Conservation (phyloP, 30 jellyfish, hydroid and myxozoan genomes). For the Mastigias papua region DNA sequence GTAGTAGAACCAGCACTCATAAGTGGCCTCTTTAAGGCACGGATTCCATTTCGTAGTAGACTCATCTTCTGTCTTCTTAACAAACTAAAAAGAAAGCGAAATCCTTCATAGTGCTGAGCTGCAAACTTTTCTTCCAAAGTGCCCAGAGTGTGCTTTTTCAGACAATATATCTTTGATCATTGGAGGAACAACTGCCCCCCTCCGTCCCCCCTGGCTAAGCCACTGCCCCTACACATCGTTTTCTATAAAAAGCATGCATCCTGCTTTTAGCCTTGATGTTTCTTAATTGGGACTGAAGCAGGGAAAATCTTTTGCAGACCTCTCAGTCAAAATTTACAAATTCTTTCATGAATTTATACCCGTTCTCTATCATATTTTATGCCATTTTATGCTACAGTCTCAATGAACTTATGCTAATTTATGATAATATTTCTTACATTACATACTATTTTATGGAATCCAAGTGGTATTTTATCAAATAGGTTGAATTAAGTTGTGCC, state of each 20-base stretch:
- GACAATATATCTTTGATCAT: too few relatives aligned
- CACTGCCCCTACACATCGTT: too few relatives aligned
- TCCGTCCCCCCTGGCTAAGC: too few relatives aligned
- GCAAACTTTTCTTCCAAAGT: too few relatives aligned
- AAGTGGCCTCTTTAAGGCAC: conserved; percentile 58
- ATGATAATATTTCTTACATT: too few relatives aligned
- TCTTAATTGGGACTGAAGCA: too few relatives aligned
- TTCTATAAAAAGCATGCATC: too few relatives aligned
- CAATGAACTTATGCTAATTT: neutral
- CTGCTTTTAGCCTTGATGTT: too few relatives aligned
- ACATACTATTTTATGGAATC: neutral
- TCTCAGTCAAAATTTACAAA: neutral
- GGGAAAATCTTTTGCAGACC: neutral
- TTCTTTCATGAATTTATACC: neutral
- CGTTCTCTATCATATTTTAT: neutral
- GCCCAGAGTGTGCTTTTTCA: too few relatives aligned
- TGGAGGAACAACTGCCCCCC: too few relatives aligned
- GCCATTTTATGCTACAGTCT: neutral
- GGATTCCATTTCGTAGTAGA: conserved; percentile 61
- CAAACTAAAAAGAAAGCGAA: neutral
- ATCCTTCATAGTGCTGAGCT: too few relatives aligned
- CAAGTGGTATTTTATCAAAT: neutral
- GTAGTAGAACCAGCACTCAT: neutral
- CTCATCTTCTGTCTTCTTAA: conserved; percentile 28
- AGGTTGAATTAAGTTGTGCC: too few relatives aligned